phyloP scores from a whole-genome alignment of 2,797 vertebrate species.

The Hypotaenidia philippensis region DNA sequence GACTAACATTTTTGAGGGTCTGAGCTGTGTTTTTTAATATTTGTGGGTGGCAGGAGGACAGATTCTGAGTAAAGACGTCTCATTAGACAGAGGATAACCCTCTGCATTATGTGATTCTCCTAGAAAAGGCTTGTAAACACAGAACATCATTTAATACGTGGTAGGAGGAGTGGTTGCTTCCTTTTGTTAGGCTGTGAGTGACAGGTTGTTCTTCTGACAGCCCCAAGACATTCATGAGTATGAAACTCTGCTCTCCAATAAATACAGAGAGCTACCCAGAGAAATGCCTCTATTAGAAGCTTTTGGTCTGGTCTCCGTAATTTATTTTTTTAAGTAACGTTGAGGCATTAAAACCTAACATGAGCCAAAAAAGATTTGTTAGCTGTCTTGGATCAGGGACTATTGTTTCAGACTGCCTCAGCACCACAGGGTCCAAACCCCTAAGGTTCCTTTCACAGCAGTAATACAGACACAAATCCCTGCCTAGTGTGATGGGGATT shows the following conservation, averaged over 20 bases:
- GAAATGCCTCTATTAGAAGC: constrained; percentile 16
- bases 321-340: background rate
- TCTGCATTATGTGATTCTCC: background rate
- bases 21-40: background rate
- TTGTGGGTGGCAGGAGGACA: background rate
- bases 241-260: background rate
- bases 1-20: background rate
- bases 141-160: background rate
- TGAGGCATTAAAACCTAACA: background rate
- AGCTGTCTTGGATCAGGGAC: background rate
- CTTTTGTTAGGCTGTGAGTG: background rate
- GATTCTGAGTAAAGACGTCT: background rate
- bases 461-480: constrained; percentile 5
- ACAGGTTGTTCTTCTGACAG: background rate
- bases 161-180: background rate
- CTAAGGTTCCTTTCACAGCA: background rate
- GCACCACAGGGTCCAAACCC: background rate
- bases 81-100: background rate
- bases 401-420: background rate
- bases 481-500: background rate
- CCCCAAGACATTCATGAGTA: background rate
- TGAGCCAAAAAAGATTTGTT: background rate
- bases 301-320: background rate
- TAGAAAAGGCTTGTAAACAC: background rate
- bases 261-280: background rate